Base-by-base conservation (phyloP, 2,113 vertebrate species). In the Grammomys dolichurus region DNA sequence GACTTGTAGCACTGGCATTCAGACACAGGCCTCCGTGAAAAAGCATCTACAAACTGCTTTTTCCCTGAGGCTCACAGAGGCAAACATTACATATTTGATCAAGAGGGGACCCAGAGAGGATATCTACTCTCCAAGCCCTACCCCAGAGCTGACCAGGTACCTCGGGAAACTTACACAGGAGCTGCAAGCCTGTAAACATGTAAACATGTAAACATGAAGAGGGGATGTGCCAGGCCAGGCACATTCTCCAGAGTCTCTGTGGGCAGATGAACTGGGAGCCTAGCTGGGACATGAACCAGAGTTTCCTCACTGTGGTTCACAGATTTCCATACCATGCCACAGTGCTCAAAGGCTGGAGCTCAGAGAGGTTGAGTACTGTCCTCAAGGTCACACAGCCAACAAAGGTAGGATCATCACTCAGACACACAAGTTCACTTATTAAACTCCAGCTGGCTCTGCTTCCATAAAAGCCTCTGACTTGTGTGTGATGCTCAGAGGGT, bases 81-180 rank as follows among this genome's bases (percentile, higher is more conserved):
- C 31, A 56, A 82, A 63, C 28, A 31, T 13, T n/a, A 43, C 1
- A 46, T 22, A 60, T 89, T 76, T 36, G 58, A 63, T 31, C 67
- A 65, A 17, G 10, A 87, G 40, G 58, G 9, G n/a, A 36, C 43
- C 17, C 24, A n/a, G 4, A 87, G 28, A 33, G 43, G 43, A 26
- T 46, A 63, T 31, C 19, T n/a, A 8, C 11, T 89, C 33, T 60
- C 19, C 4, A 11, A 2, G 56, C 3, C 10, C 13, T 16, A 0
- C 40, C 54, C 76, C 51, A 13, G 2, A n/a, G 46, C 56, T 0
- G 9, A 36, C 11, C 88, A 87, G n/a, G 63, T 5, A n/a, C 17
- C 1, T 4, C 0, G 0, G 70, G 17, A 12, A 4, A 33, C 56
- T 43, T 8, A 17, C 48, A 0, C 10, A 24, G 60, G 63, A 31